Conservation (phyloP, 2,888 invertebrate species). For the Xestia rhomboidea region DNA sequence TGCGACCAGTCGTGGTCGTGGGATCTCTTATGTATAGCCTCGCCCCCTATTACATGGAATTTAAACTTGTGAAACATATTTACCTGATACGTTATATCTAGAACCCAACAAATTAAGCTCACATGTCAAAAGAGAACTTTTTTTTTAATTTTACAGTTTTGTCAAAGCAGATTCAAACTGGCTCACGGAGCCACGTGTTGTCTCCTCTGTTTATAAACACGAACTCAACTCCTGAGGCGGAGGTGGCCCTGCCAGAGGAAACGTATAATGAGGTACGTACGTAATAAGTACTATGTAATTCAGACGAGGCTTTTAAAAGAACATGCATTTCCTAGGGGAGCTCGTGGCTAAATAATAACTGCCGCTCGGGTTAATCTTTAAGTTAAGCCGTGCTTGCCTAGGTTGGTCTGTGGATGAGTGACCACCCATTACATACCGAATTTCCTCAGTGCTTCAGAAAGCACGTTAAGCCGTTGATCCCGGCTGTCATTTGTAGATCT, state of each 20-base stretch:
- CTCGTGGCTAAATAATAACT: no score
- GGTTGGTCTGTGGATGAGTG: no score
- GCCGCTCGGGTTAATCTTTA: no score
- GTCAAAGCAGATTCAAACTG: constrained; percentile 74
- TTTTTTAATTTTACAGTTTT: constrained; percentile 14
- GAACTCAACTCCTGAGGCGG: constrained; percentile 45
- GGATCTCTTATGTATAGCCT: background rate
- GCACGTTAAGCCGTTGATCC: no score
- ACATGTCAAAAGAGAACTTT: background rate
- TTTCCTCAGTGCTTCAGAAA: no score
- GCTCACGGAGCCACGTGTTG: constrained; percentile 77
- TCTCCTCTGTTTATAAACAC: constrained; percentile 77
- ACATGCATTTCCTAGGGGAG: background rate
- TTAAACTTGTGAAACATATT: no score
- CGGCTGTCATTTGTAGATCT: no score
- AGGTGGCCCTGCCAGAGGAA: constrained; percentile 3
- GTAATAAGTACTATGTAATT: background rate
- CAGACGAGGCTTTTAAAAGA: background rate
- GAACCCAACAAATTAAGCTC: background rate
- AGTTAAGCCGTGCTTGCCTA: no score
- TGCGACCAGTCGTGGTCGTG: no score
- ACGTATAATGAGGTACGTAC: constrained; percentile 55
- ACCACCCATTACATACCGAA: no score
- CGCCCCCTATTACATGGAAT: background rate
- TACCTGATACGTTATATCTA: background rate